Evolutionary conservation across 1,140 invertebrate genomes (phyloP).

Genomic region (Aricia agestis): DNA sequence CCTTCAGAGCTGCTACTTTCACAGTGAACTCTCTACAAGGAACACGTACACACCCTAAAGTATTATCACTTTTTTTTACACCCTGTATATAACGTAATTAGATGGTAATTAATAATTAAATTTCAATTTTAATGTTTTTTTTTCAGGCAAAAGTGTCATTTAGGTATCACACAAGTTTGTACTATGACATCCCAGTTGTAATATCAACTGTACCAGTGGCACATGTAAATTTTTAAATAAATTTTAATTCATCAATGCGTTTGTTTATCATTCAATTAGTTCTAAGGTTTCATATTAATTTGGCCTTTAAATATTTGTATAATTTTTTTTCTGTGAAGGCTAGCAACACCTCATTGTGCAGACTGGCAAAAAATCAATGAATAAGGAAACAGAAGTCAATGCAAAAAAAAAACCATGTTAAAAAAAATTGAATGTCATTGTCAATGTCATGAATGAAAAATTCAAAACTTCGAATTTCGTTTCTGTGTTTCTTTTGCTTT

Average conservation of each 20-base stretch:
- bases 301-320: not conserved
- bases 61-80: too few species aligned
- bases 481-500: conserved; percentile 18
- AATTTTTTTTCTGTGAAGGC: too few species aligned
- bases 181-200: conserved; percentile 50
- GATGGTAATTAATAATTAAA: too few species aligned
- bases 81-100: too few species aligned
- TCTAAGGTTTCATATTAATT: not conserved
- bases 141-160: conserved; percentile 58
- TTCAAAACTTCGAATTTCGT: conserved; percentile 19
- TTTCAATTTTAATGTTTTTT: not conserved
- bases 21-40: too few species aligned
- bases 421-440: conserved; percentile 3
- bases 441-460: conserved; percentile 21
- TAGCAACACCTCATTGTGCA: too few species aligned
- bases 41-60: too few species aligned
- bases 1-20: too few species aligned
- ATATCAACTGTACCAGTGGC: conserved; percentile 46
- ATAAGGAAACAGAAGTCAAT: too few species aligned
- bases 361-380: too few species aligned
- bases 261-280: not conserved
- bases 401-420: not conserved
- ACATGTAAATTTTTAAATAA: conserved; percentile 38
- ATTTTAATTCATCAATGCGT: not conserved
- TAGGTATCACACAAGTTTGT: conserved; percentile 43